A percentile compares a stretch with the other conserved stretches of the same genome.
phyloP scores from a whole-genome alignment of 2,888 invertebrate species.

The Lycocerus yunnanus region DNA sequence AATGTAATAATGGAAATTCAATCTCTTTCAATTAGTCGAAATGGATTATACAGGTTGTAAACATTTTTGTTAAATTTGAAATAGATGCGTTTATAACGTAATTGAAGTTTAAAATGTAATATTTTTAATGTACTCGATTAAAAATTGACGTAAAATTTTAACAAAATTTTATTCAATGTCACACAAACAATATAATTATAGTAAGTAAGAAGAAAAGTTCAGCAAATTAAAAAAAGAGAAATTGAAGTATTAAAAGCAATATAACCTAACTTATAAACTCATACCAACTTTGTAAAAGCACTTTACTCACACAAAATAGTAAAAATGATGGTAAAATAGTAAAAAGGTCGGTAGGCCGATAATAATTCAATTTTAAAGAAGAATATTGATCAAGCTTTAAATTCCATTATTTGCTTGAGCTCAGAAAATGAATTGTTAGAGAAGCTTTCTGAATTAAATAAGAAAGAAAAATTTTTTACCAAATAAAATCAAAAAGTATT shows the following conservation, averaged over 20 bases:
- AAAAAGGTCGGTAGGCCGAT: not conserved
- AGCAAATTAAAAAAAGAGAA: too few relatives aligned
- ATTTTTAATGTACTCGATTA: not conserved
- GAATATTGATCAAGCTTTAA: not conserved
- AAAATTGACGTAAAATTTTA: not conserved
- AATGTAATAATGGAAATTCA: not conserved
- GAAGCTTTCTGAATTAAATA: not conserved
- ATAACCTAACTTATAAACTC: too few relatives aligned
- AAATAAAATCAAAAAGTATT: not conserved
- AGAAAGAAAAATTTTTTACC: not conserved
- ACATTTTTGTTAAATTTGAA: not conserved
- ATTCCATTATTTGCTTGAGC: not conserved
- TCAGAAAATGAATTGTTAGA: not conserved
- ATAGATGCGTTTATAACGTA: not conserved
- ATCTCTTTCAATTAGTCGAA: not conserved
- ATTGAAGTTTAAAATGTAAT: not conserved
- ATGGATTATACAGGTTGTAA: not conserved
- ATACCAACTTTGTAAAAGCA: too few relatives aligned
- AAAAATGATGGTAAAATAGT: not conserved
- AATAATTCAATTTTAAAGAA: not conserved
- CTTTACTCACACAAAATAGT: not conserved
- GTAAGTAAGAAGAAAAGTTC: too few relatives aligned
- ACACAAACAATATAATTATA: too few relatives aligned
- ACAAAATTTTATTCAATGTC: too few relatives aligned
- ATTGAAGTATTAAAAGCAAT: too few relatives aligned